A percentile compares a stretch with the other conserved stretches of the same genome.
Conservation (phyloP, 2,797 vertebrate species). For the Sebastes reedi region DNA sequence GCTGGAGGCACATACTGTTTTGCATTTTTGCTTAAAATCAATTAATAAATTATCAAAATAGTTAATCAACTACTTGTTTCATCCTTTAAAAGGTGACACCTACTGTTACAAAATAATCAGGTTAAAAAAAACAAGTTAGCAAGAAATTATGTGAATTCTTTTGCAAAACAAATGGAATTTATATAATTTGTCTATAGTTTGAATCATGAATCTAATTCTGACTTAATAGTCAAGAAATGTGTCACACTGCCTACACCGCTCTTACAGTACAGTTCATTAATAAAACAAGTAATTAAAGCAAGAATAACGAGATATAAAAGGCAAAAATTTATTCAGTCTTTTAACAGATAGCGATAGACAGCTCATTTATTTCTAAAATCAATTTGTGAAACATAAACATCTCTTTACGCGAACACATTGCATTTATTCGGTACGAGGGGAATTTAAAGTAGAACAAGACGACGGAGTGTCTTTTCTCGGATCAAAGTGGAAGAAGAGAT, state of each 20-base stretch:
- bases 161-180: not conserved
- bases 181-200: not conserved
- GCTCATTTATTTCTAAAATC: conserved; percentile 75
- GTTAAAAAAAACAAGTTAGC: no score
- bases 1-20: not conserved
- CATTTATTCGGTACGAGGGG: conserved; percentile 77
- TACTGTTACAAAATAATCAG: not conserved
- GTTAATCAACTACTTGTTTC: not conserved
- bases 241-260: not conserved
- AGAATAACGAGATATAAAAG: conserved; percentile 69
- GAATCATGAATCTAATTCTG: not conserved
- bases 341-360: conserved; percentile 76
- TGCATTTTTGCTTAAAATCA: not conserved
- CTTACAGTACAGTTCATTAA: not conserved
- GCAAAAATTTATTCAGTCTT: conserved; percentile 82
- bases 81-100: not conserved
- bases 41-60: not conserved
- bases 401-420: conserved; percentile 78
- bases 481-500: conserved; percentile 51
- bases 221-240: not conserved
- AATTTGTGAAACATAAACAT: conserved; percentile 78
- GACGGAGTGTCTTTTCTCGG: conserved; percentile 35
- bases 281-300: conserved; percentile 1
- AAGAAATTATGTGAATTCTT: not conserved
- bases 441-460: conserved; percentile 63